Conservation (phyloP, 2,888 invertebrate species). For the Agriopis leucophaearia region DNA sequence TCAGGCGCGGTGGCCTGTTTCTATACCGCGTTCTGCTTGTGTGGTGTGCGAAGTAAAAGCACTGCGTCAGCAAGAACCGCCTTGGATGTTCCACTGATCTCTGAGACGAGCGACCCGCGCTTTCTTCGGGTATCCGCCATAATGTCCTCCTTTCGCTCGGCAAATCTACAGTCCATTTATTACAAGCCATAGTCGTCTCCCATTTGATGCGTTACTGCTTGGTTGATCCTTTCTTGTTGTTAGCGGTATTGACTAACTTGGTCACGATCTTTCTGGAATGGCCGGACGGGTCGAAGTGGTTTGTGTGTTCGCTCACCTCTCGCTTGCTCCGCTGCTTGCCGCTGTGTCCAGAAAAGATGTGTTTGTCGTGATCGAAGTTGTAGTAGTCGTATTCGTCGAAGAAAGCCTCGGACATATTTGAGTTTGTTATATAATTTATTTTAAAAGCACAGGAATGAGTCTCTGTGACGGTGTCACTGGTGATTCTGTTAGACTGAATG, state of each 20-base stretch:
- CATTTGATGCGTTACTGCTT: conserved; percentile 66
- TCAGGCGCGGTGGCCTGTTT: conserved; percentile 54
- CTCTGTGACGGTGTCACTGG: conserved; percentile 63
- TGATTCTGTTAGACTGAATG: conserved; percentile 68
- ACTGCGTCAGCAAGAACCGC: conserved; percentile 73
- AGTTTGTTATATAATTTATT: conserved; percentile 52
- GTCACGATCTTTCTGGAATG: conserved; percentile 96
- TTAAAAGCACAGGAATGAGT: conserved; percentile 56
- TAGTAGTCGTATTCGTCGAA: conserved; percentile 97
- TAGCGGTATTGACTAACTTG: conserved; percentile 94
- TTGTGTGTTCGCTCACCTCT: conserved; percentile 95
- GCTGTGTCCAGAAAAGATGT: conserved; percentile 94
- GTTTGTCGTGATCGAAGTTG: conserved; percentile 97
- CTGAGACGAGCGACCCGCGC: conserved; percentile 70
- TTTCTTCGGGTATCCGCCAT: conserved; percentile 78
- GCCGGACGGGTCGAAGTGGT: conserved; percentile 96
- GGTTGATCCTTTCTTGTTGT: conserved; percentile 88
- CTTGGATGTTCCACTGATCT: conserved; percentile 82
- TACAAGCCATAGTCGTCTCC: conserved; percentile 73
- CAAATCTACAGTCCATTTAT: conserved; percentile 74
- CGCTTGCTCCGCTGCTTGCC: conserved; percentile 96
- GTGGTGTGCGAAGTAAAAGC: conserved; percentile 72
- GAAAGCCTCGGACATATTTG: conserved; percentile 93
- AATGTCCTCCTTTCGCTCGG: conserved; percentile 78
- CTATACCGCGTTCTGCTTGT: conserved; percentile 58